These are phyloP conservation scores for Bufo gargarizans DNA, from an alignment of 2,113 vertebrate species.

Conservation along the genomic window DNA sequence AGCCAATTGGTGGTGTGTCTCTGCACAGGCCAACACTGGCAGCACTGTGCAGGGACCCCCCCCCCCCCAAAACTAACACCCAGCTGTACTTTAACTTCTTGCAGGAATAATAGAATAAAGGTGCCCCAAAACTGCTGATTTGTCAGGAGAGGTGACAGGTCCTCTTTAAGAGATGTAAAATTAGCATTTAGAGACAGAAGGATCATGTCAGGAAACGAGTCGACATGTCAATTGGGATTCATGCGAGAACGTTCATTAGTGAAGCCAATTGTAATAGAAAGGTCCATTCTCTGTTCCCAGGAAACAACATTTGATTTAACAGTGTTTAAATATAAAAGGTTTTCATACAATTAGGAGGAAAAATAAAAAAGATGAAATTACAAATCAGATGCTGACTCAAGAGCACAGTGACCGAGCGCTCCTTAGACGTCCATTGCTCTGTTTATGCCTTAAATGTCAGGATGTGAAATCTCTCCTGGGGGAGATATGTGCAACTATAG, in stretches of 20 bases:
- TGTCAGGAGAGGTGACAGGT: too few species aligned
- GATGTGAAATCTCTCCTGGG: slow-evolving; percentile 41
- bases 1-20: too few species aligned
- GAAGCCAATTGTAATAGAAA: background rate
- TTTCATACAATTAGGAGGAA: background rate
- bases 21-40: too few species aligned
- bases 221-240: background rate
- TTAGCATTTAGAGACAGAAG: too few species aligned
- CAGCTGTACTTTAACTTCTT: too few species aligned
- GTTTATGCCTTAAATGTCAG: slow-evolving; percentile 40
- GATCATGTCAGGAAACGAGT: background rate
- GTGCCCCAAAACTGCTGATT: too few species aligned
- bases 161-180: too few species aligned
- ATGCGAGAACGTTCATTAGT: background rate
- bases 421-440: slow-evolving; percentile 4
- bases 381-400: background rate
- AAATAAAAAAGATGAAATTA: background rate
- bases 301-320: background rate
- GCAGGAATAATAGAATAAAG: too few species aligned
- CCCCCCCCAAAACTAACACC: too few species aligned
- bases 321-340: background rate
- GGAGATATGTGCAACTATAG: slow-evolving; percentile 34
- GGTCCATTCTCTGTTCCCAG: background rate
- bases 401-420: background rate
- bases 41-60: too few species aligned